Base-by-base conservation (phyloP, 1,140 invertebrate genomes). In the Temnothorax nylanderi region DNA sequence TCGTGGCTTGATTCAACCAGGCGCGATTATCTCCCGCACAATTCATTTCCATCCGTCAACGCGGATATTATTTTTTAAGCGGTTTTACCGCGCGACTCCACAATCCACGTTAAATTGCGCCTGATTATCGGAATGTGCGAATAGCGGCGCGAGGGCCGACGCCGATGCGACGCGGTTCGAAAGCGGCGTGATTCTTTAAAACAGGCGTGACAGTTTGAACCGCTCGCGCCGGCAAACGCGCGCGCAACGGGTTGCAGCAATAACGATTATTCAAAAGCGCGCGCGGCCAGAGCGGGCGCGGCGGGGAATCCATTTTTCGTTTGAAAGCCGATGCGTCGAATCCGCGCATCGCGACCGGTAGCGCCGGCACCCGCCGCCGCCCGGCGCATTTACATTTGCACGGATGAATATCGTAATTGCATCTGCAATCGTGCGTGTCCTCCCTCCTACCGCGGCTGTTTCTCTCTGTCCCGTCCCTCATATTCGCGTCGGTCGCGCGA, bases 321-420 rank as follows among this genome's bases (percentile, higher is more conserved):
- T 51, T 58, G 64, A 71, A 67, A 71, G 78, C 76, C 82, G 74
- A 67, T 71, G 54, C 64, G 7, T 72, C 64, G 56, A 47, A 78
- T 64, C 34, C 32, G 58, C 56, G 26, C 64, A 41, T 37, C 41
- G 56, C 41, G 18, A 64, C 58, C 71, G 56, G 13, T 21, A n/a
- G 49, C 65, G 16, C 26, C 37, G 16, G 26, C 26, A 26, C 26
- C 65, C 18, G n/a, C 5, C 18, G n/a, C 5, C 37, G 37, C 34
- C 34, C 78, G 80, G 47, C 58, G 72, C 87, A 88, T 88, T 88
- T 88, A 86, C 74, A 88, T 88, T 88, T 77, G 82, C 84, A 88
- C 87, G 81, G 76, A 72, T 51, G 72, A 86, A 77, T 86, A 86
- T 88, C 87, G 65, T 88, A 88, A 88, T 88, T 88, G 82, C 87